Evolutionary conservation across 2,113 vertebrate genomes (phyloP), one percentile per base, ranked within the genome.

Genomic region (Microcebus lehilahytsara): DNA sequence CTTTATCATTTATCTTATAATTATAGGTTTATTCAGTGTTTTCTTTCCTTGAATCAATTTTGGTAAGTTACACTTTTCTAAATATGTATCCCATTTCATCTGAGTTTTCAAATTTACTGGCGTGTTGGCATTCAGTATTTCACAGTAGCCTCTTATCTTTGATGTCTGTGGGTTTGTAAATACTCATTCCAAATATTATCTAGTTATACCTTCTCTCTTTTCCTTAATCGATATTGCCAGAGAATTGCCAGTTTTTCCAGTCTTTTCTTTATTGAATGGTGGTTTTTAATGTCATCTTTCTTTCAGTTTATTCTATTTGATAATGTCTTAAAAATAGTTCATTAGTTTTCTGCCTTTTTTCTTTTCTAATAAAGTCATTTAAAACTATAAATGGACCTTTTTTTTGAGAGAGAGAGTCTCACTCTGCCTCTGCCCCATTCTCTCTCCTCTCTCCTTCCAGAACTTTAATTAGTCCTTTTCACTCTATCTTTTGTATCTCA

Each of bases 381-480:
- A 74, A 83, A 86, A 60, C 83, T 75, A 34, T n/a, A 90, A 77
- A 53, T 49, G 60, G 69, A n/a, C 49, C 56, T 74, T 6, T 85
- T 66, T 84, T 80, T 49, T 49, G 49, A 49, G 49, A 49, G 49
- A 49, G 10, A 49, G 49, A 49, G 49, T 49, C 49, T 49, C 49
- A 49, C 49, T 49, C 49, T 89, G 20, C 94, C 27, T 95, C 77
- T 69, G 30, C 56, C 46, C 23, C 2, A 4, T 69, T 89, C 53
- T 42, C 66, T 64, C 27, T 77, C 22, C 40, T 84, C n/a, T 75
- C 51, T 66, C 58, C 23, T 94, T 40, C 86, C 53, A 67, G 46
- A 66, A 77, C 27, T 49, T 88, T 8, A 90, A 92, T 96, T 60
- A 95, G 78, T 75, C 72, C 46, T 69, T 46, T 72, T 93, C 71